Evolutionary conservation across 2,113 vertebrate genomes (phyloP), one percentile per base, ranked within the genome.

Genomic region (Pluvialis apricaria): DNA sequence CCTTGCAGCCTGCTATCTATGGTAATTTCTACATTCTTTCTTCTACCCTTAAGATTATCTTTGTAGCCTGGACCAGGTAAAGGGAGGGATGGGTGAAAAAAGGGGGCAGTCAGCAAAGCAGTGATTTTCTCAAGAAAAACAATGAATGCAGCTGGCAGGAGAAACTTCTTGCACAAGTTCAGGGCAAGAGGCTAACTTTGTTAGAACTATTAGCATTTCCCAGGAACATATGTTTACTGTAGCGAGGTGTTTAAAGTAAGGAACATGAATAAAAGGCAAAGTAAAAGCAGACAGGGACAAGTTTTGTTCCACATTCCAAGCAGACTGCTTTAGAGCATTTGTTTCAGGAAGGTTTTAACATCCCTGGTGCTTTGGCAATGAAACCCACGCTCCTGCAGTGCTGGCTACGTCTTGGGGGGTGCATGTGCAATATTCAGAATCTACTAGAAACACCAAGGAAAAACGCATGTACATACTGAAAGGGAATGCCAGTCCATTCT

Each of bases 401-500:
- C 4, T 70, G 47, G 61, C 47, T 51, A 25, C 6, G 2, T 80
- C 73, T 40, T 61, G 10, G 6, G 36, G 31, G 18, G 15, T 62
- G 32, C 9, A 68, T 20, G 21, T 64, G 31, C 21, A 83, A 61
- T 49, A 68, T 54, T 86, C 45, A 86, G 65, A 92, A 88, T 6
- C 75, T 73, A 47, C 40, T 28, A 73, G 62, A 89, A 95, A 40
- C 17, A 76, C 15, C 44, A 82, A 78, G 52, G 58, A 73, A 78
- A 91, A 81, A 64, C 18, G 54, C 34, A 36, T 93, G 77, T 80
- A 99, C 99, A 83, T 98, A 99, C 99, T 99, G 98, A 99, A 99
- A 24, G 99, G 99, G 98, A 99, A 99, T 76, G 99, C 98, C 97
- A 99, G 98, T 97, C 99, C 99, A 26, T 99, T 99, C 93, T 98